Base-by-base conservation (phyloP, 2,797 vertebrate species). In the Pipistrellus pygmaeus region DNA sequence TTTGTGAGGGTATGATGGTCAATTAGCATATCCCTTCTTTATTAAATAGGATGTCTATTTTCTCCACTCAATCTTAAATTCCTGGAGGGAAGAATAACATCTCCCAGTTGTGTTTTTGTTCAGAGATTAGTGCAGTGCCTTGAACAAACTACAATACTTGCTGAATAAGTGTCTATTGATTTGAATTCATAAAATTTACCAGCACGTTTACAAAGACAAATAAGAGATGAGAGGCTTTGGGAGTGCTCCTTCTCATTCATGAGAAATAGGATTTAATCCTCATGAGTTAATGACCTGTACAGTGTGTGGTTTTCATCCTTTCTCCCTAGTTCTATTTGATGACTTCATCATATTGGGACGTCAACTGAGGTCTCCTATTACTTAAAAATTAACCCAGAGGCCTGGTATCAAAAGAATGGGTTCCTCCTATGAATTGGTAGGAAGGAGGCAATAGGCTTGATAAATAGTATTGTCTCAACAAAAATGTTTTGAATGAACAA, bases 201-300 rank as follows among this genome's bases (percentile, higher is more conserved):
- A 71, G 13, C 51, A 66, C 23, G n/a, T 92, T 90, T 88, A 60
- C 53, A 27, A 83, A 92, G 23, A 84, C 3, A 89, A 87, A 21
- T 62, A 71, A 32, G 2, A 76, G 30, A 44, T 32, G 20, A 80
- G 73, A 76, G 13, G 11, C 1, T 66, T 72, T 48, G 76, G 3
- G 12, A n/a, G 8, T 32, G 12, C 57, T 94, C 30, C 72, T 81
- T 44, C 55, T 35, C 23, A 53, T 85, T 96, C n/a, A 64, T 5
- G 23, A 10, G 41, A 64, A 89, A 81, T 41, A 7, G 15, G 38
- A 73, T 57, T 76, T 8, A 41, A 51, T 20, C 15, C 5, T 35
- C 25, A 8, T 23, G 27, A 48, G 12, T 69, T 44, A 84, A 48
- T 55, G 27, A 10, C n/a, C 21, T 12, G 12, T n/a, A 55, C 1